Conservation (phyloP, 2,888 invertebrate species). For the Drosophila austrosaltans region DNA sequence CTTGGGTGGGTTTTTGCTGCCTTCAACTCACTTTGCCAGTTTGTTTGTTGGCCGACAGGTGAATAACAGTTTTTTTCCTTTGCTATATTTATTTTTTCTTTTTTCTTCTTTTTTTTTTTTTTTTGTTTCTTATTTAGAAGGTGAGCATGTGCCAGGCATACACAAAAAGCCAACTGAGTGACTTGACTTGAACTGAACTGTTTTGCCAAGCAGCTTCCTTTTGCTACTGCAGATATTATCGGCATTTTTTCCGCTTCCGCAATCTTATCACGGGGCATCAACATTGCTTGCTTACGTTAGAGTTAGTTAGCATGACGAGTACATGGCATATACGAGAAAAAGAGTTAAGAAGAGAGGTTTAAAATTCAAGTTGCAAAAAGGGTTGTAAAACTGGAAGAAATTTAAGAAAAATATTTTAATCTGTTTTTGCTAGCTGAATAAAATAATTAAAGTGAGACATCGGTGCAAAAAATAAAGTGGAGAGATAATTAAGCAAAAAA, state of each 20-base stretch:
- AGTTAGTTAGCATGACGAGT: slow-evolving; percentile 7
- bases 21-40: slow-evolving; percentile 14
- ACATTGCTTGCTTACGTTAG: slow-evolving; percentile 34
- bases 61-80: slow-evolving; percentile 51
- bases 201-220: slow-evolving; percentile 38
- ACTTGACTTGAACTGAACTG: slow-evolving; percentile 41
- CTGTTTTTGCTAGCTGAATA: too few relatives aligned
- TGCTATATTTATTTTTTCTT: slow-evolving; percentile 28
- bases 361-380: not conserved
- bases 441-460: too few relatives aligned
- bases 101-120: not conserved
- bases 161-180: slow-evolving; percentile 46
- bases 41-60: slow-evolving; percentile 63
- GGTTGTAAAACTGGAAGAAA: not conserved
- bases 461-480: too few relatives aligned
- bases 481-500: too few relatives aligned
- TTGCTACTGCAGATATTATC: slow-evolving; percentile 59
- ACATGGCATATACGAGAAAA: not conserved
- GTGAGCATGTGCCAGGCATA: slow-evolving; percentile 65
- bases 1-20: slow-evolving; percentile 33
- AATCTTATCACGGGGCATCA: slow-evolving; percentile 72
- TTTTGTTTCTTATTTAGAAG: slow-evolving; percentile 26
- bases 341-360: not conserved
- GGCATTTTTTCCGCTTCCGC: slow-evolving; percentile 73
- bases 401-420: too few relatives aligned